Conservation (phyloP, 2,113 vertebrate species). For the Leuciscus idus region DNA sequence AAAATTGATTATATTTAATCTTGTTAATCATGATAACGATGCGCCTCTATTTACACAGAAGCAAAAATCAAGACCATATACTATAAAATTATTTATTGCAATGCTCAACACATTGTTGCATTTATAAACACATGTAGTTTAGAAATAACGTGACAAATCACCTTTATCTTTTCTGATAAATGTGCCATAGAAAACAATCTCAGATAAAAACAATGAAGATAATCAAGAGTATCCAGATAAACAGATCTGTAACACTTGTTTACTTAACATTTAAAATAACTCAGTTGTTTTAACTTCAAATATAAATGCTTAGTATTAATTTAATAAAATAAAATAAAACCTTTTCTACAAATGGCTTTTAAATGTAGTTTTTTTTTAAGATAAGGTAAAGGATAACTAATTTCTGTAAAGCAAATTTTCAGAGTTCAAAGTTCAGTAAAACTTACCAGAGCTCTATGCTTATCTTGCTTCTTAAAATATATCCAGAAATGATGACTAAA, state of each 20-base stretch:
- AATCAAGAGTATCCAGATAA: conserved; percentile 2
- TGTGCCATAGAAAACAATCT: background rate
- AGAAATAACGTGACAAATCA: background rate
- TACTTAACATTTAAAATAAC: background rate
- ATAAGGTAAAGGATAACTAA: background rate
- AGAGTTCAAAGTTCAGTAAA: conserved; percentile 27
- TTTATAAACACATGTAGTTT: background rate
- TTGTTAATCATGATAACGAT: background rate
- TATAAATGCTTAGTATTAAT: conserved; percentile 3
- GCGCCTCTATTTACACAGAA: background rate
- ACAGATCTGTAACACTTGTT: background rate
- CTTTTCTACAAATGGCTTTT: background rate
- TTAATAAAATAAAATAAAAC: background rate
- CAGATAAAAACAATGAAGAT: background rate
- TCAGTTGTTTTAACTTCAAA: background rate
- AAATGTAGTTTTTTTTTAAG: background rate
- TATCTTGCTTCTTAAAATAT: background rate
- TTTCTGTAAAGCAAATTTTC: background rate
- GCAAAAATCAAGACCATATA: background rate
- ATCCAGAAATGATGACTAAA: conserved; percentile 15
- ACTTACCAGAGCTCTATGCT: conserved; percentile 40
- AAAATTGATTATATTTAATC: background rate
- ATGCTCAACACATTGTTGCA: background rate
- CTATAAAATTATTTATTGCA: background rate
- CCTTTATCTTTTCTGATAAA: background rate